These are phyloP conservation scores for Gallinago jamesoni DNA, from an alignment of 2,113 vertebrate species.

Conservation along the genomic window DNA sequence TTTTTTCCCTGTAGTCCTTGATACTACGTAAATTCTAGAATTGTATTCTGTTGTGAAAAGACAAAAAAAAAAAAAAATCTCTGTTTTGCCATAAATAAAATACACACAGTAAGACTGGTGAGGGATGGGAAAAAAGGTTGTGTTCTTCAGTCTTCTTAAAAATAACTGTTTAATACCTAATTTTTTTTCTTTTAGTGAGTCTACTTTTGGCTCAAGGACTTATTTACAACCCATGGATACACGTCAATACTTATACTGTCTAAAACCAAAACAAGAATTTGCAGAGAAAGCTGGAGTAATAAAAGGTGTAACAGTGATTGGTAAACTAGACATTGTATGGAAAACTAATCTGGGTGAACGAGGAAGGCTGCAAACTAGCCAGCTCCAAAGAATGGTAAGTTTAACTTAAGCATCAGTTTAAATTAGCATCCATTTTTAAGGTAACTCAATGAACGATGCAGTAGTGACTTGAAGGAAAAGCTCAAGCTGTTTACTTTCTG, in stretches of 20 bases:
- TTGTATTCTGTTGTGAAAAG: neutral
- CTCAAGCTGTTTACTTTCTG: neutral
- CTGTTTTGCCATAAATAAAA: neutral
- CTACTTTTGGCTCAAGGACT: constrained; percentile 94
- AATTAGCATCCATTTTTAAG: neutral
- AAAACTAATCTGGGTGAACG: constrained; percentile 97
- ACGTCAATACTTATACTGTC: constrained; percentile 94
- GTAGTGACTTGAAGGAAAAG: neutral
- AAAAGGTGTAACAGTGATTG: constrained; percentile 97
- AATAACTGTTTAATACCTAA: neutral
- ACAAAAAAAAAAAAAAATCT: neutral
- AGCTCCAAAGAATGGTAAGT: constrained; percentile 96
- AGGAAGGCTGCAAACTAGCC: constrained; percentile 95
- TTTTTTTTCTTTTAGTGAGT: constrained; percentile 74
- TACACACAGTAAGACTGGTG: neutral
- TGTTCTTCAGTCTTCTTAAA: neutral
- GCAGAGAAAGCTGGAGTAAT: constrained; percentile 98
- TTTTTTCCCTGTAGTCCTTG: neutral
- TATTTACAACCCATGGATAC: constrained; percentile 98
- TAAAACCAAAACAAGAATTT: constrained; percentile 96
- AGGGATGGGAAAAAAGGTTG: neutral
- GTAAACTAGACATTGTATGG: constrained; percentile 99
- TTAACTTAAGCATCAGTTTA: neutral
- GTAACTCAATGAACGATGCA: neutral
- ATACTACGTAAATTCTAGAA: neutral